These are phyloP conservation scores for Silurus glanis DNA, from an alignment of 2,113 vertebrate genomes.

Conservation along the genomic window DNA sequence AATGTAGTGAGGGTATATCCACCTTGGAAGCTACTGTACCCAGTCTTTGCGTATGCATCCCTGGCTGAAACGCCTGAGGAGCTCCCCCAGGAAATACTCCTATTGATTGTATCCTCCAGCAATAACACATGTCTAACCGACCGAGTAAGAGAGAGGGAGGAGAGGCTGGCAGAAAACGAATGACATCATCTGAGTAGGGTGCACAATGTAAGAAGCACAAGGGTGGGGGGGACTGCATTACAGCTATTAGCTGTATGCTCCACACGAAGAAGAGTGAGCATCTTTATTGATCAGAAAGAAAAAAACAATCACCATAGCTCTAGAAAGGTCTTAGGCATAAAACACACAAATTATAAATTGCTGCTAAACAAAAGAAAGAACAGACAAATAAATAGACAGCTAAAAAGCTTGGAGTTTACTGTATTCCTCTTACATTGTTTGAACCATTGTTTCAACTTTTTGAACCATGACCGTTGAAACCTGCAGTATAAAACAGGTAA, in stretches of 20 bases:
- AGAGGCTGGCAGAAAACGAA: constrained; percentile 62
- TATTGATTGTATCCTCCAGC: constrained; percentile 85
- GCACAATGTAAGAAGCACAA: constrained; percentile 51
- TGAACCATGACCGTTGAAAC: background rate
- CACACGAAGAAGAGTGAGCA: constrained; percentile 67
- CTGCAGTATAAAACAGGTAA: background rate
- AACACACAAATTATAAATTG: background rate
- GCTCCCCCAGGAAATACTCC: constrained; percentile 82
- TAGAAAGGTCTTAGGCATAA: background rate
- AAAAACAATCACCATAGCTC: constrained; percentile 49
- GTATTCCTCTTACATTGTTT: background rate
- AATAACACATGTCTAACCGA: constrained; percentile 8
- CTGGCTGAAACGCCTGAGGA: constrained; percentile 62
- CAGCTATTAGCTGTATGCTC: constrained; percentile 85
- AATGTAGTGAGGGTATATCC: background rate
- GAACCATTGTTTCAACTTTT: background rate
- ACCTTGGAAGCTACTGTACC: constrained; percentile 27
- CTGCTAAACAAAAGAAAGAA: background rate
- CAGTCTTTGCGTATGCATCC: constrained; percentile 54
- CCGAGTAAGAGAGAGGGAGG: constrained; percentile 56
- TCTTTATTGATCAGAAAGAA: constrained; percentile 81
- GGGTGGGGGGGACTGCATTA: constrained; percentile 86
- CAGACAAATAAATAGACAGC: background rate
- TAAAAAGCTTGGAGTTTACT: background rate
- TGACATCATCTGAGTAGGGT: constrained; percentile 76